These are phyloP conservation scores for Perdita meconis DNA, from an alignment of 2,888 invertebrate species.

Conservation along the genomic window DNA sequence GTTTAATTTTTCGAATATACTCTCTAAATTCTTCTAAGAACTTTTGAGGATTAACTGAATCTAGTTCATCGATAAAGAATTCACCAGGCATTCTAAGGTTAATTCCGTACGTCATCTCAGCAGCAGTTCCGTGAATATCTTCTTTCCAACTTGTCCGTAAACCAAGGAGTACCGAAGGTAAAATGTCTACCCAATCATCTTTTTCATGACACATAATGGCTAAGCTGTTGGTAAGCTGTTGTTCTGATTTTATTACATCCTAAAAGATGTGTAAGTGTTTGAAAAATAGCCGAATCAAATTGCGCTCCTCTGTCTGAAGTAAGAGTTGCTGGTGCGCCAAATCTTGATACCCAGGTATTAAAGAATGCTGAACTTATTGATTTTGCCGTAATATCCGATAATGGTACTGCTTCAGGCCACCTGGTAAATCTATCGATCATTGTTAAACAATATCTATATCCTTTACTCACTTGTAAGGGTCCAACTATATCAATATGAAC, in stretches of 20 bases:
- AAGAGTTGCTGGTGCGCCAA: neutral
- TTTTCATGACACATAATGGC: neutral
- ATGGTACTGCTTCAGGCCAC: neutral
- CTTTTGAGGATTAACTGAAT: neutral
- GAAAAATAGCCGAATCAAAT: neutral
- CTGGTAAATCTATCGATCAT: too few relatives aligned
- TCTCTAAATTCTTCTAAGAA: neutral
- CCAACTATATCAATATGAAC: too few relatives aligned
- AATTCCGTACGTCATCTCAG: neutral
- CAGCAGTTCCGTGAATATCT: neutral
- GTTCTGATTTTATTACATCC: neutral
- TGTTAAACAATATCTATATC: too few relatives aligned
- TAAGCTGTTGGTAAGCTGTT: neutral
- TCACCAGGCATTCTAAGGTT: neutral
- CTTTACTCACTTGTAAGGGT: too few relatives aligned
- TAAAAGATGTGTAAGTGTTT: neutral
- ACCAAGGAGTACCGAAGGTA: neutral
- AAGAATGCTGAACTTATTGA: neutral
- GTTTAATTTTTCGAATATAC: too few relatives aligned
- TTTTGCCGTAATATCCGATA: constrained; percentile 1
- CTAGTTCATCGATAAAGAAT: neutral
- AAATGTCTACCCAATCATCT: neutral
- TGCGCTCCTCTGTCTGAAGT: neutral
- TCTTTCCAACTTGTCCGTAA: neutral
- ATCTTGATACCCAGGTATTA: neutral